Percentiles rank a stretch among this genome's conserved stretches.
These are phyloP conservation scores for Luehdorfia chinensis DNA, from an alignment of 1,140 invertebrate species.

Conservation along the genomic window DNA sequence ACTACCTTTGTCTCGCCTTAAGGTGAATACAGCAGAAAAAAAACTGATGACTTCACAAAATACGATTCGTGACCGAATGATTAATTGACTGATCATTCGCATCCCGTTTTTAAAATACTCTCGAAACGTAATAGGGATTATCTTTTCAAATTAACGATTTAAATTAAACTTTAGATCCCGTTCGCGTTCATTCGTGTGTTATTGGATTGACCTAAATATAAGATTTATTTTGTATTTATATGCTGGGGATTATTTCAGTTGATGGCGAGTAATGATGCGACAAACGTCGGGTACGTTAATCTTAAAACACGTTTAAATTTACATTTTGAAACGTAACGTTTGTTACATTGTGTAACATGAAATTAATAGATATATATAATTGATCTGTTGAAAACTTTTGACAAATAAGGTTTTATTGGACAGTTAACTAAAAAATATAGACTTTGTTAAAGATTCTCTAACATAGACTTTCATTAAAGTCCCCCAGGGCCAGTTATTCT, in stretches of 20 bases:
- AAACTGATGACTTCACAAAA: constrained; percentile 28
- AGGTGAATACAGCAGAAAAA: constrained; percentile 11
- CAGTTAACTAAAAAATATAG: too few relatives aligned
- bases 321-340: too few relatives aligned
- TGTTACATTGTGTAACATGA: too few relatives aligned
- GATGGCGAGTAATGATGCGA: not conserved
- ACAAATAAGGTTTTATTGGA: too few relatives aligned
- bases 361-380: too few relatives aligned
- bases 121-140: constrained; percentile 14
- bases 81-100: constrained; percentile 31
- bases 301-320: too few relatives aligned
- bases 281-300: not conserved
- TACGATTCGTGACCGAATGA: constrained; percentile 21
- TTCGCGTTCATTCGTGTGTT: not conserved
- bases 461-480: too few relatives aligned
- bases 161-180: not conserved
- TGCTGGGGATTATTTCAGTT: constrained; percentile 3
- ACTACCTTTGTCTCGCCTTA: constrained; percentile 11
- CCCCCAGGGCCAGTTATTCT: too few relatives aligned
- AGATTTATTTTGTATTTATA: constrained; percentile 2
- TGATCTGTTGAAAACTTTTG: too few relatives aligned
- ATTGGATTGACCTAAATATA: constrained; percentile 10
- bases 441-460: too few relatives aligned
- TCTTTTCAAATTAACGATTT: constrained; percentile 6
- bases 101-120: not conserved